These are phyloP conservation scores for Troilus luridus DNA, from an alignment of 2,888 invertebrate species.

Conservation along the genomic window DNA sequence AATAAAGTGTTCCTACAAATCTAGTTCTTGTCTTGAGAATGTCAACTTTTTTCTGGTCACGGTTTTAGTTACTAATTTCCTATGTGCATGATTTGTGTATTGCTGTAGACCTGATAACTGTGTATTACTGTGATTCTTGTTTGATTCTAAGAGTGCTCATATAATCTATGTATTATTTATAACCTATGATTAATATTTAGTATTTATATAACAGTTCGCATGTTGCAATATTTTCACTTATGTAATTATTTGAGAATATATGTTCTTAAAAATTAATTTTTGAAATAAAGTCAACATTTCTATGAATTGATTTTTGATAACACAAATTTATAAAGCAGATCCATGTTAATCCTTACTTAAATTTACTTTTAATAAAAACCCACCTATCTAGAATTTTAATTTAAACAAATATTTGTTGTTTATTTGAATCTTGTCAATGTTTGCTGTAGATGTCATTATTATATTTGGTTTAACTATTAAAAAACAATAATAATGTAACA, in stretches of 20 bases:
- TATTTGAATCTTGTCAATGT: neutral
- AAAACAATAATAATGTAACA: neutral
- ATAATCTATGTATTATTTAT: neutral
- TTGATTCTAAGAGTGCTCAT: neutral
- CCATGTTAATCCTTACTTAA: neutral
- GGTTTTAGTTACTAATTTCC: constrained; percentile 7
- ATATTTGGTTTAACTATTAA: neutral
- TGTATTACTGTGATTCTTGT: neutral
- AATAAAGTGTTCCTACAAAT: neutral
- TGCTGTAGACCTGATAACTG: neutral
- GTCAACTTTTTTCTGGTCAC: neutral
- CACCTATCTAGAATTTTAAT: neutral
- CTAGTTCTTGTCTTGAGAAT: neutral
- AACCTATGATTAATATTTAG: neutral
- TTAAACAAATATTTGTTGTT: neutral
- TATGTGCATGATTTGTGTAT: neutral
- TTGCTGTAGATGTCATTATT: neutral
- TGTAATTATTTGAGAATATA: neutral
- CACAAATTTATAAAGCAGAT: neutral
- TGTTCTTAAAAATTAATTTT: neutral
- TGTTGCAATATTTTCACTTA: neutral
- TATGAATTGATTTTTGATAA: constrained; percentile 5
- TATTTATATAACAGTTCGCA: neutral
- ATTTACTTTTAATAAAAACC: neutral
- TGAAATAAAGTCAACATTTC: constrained; percentile 6